Base-by-base conservation (phyloP, 2,113 vertebrate species). In the Bagarius yarrelli region DNA sequence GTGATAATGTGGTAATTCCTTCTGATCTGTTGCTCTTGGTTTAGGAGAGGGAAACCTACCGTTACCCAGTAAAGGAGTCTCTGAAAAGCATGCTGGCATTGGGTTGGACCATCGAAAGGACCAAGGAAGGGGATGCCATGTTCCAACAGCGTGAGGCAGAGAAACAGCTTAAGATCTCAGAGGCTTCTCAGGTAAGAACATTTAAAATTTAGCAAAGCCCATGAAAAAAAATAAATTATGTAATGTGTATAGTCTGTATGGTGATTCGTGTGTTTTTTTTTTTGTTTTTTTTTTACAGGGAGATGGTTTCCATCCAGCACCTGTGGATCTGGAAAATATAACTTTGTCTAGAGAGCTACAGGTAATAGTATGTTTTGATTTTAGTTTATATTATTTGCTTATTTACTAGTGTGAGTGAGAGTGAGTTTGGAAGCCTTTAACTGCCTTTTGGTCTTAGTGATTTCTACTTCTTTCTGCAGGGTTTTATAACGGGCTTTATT, bases 21-120 rank as follows among this genome's bases (percentile, higher is more conserved):
- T 23, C 40, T 66, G 75, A 67, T 83, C 1, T 78, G 78, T 85
- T 78, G 77, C 23, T 52, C 27, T 86, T 75, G 83, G 69, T 59
- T 27, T 88, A 96, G 97, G 97, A 99, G 85, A 95, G 96, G 77
- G 97, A 98, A 90, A 97, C 96, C 1, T 98, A 99, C 88, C 95
- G 96, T 83, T 98, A 97, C 94, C 97, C 97, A 85, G 94, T 95
- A 70, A 95, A 93, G 86, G 97, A 99, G 88, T 97, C 97, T 15
- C 63, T 99, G 82, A 98, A 97, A 93, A 97, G 95, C 81, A 99
- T 99, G 95, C 76, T 99, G 87, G 92, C 96, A 9, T 91, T 98
- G 91, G 93, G 94, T 82, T 98, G 97, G 97, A 96, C 92, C 67
- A 91, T 98, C 32, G 96, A 99, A 90, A 94, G 96, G 86, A 95